Evolutionary conservation across 2,888 invertebrate genomes (phyloP).

Genomic region (Nudaria mundana): DNA sequence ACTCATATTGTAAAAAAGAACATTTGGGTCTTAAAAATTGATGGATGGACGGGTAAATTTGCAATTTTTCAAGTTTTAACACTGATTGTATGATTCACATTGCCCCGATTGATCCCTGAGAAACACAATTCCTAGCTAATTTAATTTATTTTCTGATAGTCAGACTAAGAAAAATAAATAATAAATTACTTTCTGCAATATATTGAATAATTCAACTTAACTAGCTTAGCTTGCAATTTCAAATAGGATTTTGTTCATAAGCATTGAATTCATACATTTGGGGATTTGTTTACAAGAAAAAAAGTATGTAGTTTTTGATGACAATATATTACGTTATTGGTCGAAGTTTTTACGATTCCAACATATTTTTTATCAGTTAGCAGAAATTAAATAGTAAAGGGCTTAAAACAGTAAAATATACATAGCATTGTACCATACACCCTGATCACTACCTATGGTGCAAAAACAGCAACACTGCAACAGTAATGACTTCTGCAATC

Average conservation of each 20-base stretch:
- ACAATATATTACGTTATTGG: conserved; percentile 5
- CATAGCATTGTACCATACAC: conserved; percentile 51
- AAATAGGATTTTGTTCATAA: conserved; percentile 3
- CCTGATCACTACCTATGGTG: conserved; percentile 63
- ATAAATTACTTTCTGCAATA: no score
- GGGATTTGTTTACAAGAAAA: conserved; percentile 35
- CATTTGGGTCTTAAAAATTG: no score
- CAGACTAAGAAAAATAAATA: no score
- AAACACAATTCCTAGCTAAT: no score
- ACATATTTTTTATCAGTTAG: conserved; percentile 6
- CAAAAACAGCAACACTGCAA: conserved; percentile 56
- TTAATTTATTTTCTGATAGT: no score
- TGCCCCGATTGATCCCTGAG: no score
- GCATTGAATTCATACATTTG: conserved; percentile 13
- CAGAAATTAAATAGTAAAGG: conserved; percentile 1
- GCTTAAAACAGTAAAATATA: conserved; percentile 16
- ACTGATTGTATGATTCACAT: no score
- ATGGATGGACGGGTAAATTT: no score
- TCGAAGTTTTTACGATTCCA: neutral
- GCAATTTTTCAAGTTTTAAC: no score
- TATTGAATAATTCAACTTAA: no score
- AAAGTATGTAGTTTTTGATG: conserved; percentile 4
- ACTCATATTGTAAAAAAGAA: no score
- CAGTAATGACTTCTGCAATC: conserved; percentile 63
- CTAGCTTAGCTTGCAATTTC: neutral